Base-by-base conservation (phyloP, 2,113 vertebrate genomes). In the Scomber scombrus region DNA sequence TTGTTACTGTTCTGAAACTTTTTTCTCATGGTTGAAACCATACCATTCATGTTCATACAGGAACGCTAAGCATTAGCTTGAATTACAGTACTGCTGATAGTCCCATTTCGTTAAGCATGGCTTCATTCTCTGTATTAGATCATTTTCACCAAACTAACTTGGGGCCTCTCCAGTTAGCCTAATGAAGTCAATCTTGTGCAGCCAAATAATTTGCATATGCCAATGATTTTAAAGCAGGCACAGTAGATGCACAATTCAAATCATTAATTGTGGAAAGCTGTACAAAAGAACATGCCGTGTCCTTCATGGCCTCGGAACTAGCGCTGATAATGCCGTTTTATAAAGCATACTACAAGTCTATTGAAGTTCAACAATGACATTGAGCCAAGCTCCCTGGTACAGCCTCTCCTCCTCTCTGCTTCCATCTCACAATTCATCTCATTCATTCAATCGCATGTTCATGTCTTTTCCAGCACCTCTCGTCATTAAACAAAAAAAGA, bases 131-230 rank as follows among this genome's bases (percentile, higher is more conserved):
- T 23, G 19, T 18, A 74, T 74, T 23, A 49, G 21, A 73, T 80
- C 52, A 64, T 16, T 72, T 72, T 68, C 57, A 71, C 51, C 64
- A n/a, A 64, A 74, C 79, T 34, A 45, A 66, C 43, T 56, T 67
- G 66, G 51, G 40, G 11, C 58, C 77, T 43, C 4, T 65, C 34
- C 47, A 19, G 34, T 49, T 57, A 5, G 7, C 21, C 62, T 52
- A 77, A 77, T 77, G 31, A 46, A 45, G 68, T 67, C 18, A 45
- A 57, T 47, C 21, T n/a, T 50, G 50, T 26, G 23, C 19, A 18
- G 34, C 49, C 34, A 69, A 23, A 71, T 45, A 5, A 61, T 31
- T 10, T n/a, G 31, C 61, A 73, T 13, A 12, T 11, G 0, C 14
- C 6, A 31, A n/a, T 11, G 23, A 26, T 26, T 26, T 26, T 3